Evolutionary conservation across 1,140 invertebrate species (phyloP), one percentile per base, ranked within the genome.

Genomic region (Melanaphis sacchari): DNA sequence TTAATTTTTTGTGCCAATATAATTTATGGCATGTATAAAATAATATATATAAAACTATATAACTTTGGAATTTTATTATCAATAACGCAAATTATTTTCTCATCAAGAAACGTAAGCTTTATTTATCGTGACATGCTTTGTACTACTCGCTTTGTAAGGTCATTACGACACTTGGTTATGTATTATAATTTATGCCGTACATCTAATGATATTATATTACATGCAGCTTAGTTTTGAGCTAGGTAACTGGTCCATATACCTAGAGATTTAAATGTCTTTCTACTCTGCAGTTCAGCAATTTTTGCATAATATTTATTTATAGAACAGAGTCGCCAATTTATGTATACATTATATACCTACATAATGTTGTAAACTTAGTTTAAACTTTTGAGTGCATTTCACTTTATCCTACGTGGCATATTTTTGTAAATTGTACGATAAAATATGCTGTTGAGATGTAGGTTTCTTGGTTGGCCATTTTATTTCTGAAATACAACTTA

Each of bases 341-440:
- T 31, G 9, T 31, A 31, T 2, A 43, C 43, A 43, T 43, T 49
- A 18, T 49, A 49, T 49, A 49, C 46, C 18, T 18, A 3, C 18
- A 49, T 4, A 2, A 21, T 49, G 46, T 49, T 21, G 46, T 21
- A 49, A 66, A n/a, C 59, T 66, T 11, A 15, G 59, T 31, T 11
- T n/a, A 76, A 76, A 76, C 31, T n/a, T n/a, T n/a, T 36, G 59
- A n/a, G 59, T 18, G 59, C n/a, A 76, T 76, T 76, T 76, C n/a
- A 76, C n/a, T 3, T n/a, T n/a, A 11, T 66, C 15, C n/a, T n/a
- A n/a, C 11, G n/a, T n/a, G 31, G 11, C n/a, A 76, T 76, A n/a
- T n/a, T 76, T 76, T 76, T n/a, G 31, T n/a, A 76, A 76, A 76
- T 76, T 76, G n/a, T n/a, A n/a, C n/a, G 31, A 76, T 76, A 76